Percentiles rank a stretch among this genome's conserved stretches.
These are phyloP conservation scores for Trachelus stipa DNA, from an alignment of 2,888 invertebrate species.

Conservation along the genomic window DNA sequence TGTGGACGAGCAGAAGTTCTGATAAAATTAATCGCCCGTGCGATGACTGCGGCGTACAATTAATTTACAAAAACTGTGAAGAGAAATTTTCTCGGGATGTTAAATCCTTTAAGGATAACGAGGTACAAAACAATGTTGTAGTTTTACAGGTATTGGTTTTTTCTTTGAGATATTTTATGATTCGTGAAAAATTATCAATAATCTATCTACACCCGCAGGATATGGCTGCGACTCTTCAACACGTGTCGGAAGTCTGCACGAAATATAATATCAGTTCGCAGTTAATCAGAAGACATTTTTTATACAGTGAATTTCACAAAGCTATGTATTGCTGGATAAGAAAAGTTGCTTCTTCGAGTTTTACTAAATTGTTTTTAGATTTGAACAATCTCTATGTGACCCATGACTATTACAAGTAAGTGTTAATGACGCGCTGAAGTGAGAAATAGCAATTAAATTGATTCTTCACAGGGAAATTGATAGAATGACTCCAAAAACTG, in stretches of 20 bases:
- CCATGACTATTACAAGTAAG: conserved; percentile 55
- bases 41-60: background rate
- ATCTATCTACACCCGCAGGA: conserved; percentile 26
- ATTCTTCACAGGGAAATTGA: conserved; percentile 48
- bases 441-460: background rate
- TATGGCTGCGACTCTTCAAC: conserved; percentile 33
- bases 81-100: background rate
- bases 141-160: conserved; percentile 2
- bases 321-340: conserved; percentile 63
- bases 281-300: conserved; percentile 49
- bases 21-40: background rate
- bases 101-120: background rate
- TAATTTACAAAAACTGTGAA: background rate
- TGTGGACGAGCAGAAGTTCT: background rate
- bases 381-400: conserved; percentile 44
- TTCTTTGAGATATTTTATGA: background rate
- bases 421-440: background rate
- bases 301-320: conserved; percentile 48
- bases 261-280: conserved; percentile 53
- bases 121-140: background rate
- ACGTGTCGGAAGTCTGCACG: conserved; percentile 45
- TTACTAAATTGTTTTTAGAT: conserved; percentile 60
- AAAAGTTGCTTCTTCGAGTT: conserved; percentile 63
- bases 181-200: background rate
- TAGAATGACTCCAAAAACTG: conserved; percentile 44